Evolutionary conservation across 2,888 invertebrate genomes (phyloP), one percentile per base, ranked within the genome.

Genomic region (Nephrotoma guestfalica): DNA sequence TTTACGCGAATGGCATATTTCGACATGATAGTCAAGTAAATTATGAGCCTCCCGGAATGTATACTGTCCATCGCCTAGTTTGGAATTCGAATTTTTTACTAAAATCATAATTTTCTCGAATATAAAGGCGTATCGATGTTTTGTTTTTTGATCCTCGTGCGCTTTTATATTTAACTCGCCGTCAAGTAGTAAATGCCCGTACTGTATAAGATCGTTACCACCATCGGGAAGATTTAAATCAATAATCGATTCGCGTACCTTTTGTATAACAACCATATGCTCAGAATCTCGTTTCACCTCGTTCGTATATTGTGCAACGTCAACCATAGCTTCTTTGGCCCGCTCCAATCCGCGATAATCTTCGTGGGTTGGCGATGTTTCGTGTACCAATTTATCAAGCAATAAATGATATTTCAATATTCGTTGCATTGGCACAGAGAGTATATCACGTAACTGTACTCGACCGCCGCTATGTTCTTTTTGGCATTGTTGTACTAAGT

Each of bases 361-460:
- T 88, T 97, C 97, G 89, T 96, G 95, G 89, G 94, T 94, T 88
- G 94, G 94, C 88, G 96, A 96, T 0, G 97, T 97, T 91, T 97
- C 96, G 89, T 96, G 96, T 86, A 97, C 95, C 86, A 97, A 92
- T 91, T 97, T 98, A 91, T 97, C 97, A 87, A 99, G 92, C 86
- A 99, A 92, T 87, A 99, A 93, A 91, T 99, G 99, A 92, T 99
- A 99, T 91, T 99, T 99, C 88, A 99, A 94, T 88, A 99, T 96
- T 90, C 99, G 93, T 92, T 99, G 99, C 97, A 99, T 98, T 83
- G 99, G 99, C 88, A 99, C 98, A 40, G 98, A 97, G 85, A 99
- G 92, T 88, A 99, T 96, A 91, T 99, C 99, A 86, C 98, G 94
- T 88, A 99, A 92, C 91, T 98, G 97, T 90, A 99, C 98, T 90